These are phyloP conservation scores for Plecotus auritus DNA, from an alignment of 2,113 vertebrate genomes.

Conservation along the genomic window DNA sequence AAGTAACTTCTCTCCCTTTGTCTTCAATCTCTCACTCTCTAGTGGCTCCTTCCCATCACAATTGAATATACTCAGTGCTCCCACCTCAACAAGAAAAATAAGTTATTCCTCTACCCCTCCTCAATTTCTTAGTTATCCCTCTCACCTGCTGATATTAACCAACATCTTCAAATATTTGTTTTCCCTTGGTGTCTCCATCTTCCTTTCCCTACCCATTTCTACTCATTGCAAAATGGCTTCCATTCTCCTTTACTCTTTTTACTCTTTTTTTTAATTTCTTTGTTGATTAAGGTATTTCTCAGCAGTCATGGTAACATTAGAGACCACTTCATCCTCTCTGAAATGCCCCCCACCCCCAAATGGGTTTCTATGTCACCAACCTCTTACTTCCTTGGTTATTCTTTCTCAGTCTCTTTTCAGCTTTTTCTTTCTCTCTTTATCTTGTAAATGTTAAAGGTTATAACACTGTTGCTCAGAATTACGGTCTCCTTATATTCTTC, in stretches of 20 bases:
- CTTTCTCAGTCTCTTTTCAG: not conserved
- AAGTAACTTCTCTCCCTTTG: not conserved
- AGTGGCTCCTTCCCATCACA: not conserved
- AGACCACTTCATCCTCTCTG: not conserved
- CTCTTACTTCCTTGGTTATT: not conserved
- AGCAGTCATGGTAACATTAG: not conserved
- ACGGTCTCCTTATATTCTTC: not conserved
- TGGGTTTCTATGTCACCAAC: not conserved
- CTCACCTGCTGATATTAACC: not conserved
- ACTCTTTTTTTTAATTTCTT: no score
- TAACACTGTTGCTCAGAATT: not conserved
- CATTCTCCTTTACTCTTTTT: not conserved
- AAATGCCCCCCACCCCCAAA: fast-evolving
- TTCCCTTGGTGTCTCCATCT: not conserved
- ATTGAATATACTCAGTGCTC: not conserved
- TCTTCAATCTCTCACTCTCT: not conserved
- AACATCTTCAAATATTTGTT: not conserved
- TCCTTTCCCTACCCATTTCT: not conserved
- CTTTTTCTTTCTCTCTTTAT: not conserved
- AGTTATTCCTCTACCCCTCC: not conserved
- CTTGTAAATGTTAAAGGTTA: not conserved
- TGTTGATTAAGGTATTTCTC: not conserved
- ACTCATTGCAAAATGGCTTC: not conserved
- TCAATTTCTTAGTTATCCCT: not conserved
- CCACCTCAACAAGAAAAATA: not conserved